Percentiles rank a stretch among this genome's conserved stretches.
These are phyloP conservation scores for Sthenelais limicola DNA, from an alignment of 2,888 invertebrate genomes.

Conservation along the genomic window DNA sequence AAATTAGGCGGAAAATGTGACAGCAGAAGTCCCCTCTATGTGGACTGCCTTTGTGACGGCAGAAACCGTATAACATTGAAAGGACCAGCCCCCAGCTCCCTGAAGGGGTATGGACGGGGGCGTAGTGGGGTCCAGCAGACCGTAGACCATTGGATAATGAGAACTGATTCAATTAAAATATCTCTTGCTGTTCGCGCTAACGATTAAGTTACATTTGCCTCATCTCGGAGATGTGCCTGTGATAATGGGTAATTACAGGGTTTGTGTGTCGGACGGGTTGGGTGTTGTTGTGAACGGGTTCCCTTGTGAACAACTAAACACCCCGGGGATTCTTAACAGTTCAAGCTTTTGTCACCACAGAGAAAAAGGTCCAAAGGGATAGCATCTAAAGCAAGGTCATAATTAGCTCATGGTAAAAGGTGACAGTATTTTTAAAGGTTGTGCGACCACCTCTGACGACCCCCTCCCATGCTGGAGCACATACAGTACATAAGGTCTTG, in stretches of 20 bases:
- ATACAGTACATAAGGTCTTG: too few species aligned
- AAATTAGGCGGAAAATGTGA: constrained; percentile 27
- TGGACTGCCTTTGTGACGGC: constrained; percentile 16
- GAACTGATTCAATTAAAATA: constrained; percentile 32
- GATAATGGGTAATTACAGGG: constrained; percentile 33
- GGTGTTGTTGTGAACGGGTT: constrained; percentile 1
- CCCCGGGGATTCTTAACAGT: too few species aligned
- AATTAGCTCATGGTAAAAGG: too few species aligned
- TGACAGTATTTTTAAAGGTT: too few species aligned
- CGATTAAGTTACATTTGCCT: constrained; percentile 37
- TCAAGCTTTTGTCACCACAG: too few species aligned
- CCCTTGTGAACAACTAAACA: too few species aligned
- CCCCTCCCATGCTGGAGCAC: too few species aligned
- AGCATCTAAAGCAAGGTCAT: too few species aligned
- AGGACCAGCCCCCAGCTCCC: neutral
- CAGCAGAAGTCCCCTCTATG: neutral
- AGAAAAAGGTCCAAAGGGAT: too few species aligned
- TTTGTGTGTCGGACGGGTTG: neutral
- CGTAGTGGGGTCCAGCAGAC: too few species aligned
- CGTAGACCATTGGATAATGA: constrained; percentile 17
- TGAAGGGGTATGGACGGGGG: too few species aligned
- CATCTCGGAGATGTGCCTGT: constrained; percentile 23
- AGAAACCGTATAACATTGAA: constrained; percentile 21
- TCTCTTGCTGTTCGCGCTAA: constrained; percentile 29
- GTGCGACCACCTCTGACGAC: too few species aligned